Evolutionary conservation across 2,113 vertebrate species (phyloP), one percentile per base, ranked within the genome.

Genomic region (Sander lucioperca): DNA sequence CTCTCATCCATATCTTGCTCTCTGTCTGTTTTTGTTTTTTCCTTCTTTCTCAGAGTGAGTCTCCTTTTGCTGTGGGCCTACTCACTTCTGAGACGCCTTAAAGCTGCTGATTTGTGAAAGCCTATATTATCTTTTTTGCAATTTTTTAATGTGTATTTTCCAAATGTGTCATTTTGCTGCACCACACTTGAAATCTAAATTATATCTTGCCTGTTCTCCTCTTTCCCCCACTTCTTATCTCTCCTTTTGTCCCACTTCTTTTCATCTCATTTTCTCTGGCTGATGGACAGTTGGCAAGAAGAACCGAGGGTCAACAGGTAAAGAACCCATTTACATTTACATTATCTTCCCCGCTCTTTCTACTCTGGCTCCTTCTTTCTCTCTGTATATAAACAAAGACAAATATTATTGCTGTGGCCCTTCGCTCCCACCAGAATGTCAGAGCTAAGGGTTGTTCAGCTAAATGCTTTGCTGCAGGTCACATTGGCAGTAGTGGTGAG

Each of bases 251-350:
- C 30, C 74, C 77, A 53, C 63, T 77, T 79, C 66, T 74, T 74
- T 30, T 83, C 85, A 78, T 85, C 23, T 84, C 65, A 64, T 84
- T 84, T 63, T 83, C 43, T 84, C 33, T 51, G 75, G 87, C 89
- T 90, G 89, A 92, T 15, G 86, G 78, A 90, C 93, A 94, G 93
- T 91, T 82, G 92, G 91, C 82, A 93, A 93, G 91, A 93, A 92
- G 92, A 91, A 87, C 77, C 91, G 84, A 0, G 85, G 88, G 82
- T 93, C 88, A 86, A 67, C 89, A 93, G 92, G 93, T 94, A 94
- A 94, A 64, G 63, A 84, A 77, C 11, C 78, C 79, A 90, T 90
- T 90, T 83, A 71, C 86, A 88, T 88, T 86, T 77, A 82, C 70
- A 87, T 88, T 84, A 71, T 75, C 57, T 77, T 21, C 54, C 33